Evolutionary conservation across 2,888 invertebrate genomes (phyloP).

Genomic region (Ethmia dodecea): DNA sequence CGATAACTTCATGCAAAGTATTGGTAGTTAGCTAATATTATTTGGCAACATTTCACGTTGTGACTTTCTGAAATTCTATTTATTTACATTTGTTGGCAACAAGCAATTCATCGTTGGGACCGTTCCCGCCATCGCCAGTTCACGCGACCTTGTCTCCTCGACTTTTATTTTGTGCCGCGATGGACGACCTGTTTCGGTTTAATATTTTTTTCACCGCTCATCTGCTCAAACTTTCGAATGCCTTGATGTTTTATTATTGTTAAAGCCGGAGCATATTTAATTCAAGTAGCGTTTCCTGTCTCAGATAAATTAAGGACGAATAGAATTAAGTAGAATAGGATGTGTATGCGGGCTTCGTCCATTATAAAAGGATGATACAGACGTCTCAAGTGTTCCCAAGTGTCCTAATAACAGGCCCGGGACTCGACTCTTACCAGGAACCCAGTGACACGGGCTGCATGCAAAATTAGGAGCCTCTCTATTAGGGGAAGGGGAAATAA

Average conservation of each 20-base stretch:
- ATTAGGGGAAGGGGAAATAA: conserved; percentile 13
- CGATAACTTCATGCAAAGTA: no score
- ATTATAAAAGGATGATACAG: conserved; percentile 12
- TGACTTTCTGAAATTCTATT: conserved; percentile 5
- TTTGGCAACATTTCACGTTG: conserved; percentile 1
- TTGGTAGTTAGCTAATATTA: conserved; percentile 1
- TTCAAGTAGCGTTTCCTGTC: conserved; percentile 13
- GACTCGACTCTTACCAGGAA: conserved; percentile 15
- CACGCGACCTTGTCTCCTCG: conserved; percentile 29
- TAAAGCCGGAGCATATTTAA: conserved; percentile 5
- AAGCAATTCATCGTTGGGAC: conserved; percentile 8
- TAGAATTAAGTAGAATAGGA: conserved; percentile 11
- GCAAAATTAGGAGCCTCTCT: conserved; percentile 9
- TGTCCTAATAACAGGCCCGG: conserved; percentile 16
- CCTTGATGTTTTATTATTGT: conserved; percentile 5
- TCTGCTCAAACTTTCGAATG: conserved; percentile 17
- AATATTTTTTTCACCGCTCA: conserved; percentile 21
- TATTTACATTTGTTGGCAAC: conserved; percentile 19
- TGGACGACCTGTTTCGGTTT: conserved; percentile 27
- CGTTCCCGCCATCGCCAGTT: conserved; percentile 15
- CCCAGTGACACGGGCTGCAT: conserved; percentile 16
- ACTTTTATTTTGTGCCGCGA: conserved; percentile 27
- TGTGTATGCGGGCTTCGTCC: conserved; percentile 17
- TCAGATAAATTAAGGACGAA: conserved; percentile 10
- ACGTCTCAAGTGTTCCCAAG: conserved; percentile 19